These are phyloP conservation scores for Homarus americanus DNA, from an alignment of 1,140 invertebrate genomes.

Conservation along the genomic window DNA sequence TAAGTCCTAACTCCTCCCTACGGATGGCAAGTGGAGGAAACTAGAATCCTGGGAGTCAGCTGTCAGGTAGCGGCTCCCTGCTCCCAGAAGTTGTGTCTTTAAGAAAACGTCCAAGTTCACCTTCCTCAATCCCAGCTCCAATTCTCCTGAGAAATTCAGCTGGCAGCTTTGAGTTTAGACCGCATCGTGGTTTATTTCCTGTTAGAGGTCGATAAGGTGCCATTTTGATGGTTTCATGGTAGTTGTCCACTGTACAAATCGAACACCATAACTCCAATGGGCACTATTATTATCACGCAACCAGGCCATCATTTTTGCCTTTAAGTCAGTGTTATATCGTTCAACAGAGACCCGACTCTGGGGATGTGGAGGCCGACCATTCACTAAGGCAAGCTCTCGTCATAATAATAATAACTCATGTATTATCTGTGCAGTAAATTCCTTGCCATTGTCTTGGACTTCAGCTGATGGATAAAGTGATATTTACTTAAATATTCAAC, in stretches of 20 bases:
- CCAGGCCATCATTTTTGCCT: slow-evolving; percentile 34
- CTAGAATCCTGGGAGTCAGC: too few relatives aligned
- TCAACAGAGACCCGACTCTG: slow-evolving; percentile 18
- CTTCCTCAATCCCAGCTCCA: too few relatives aligned
- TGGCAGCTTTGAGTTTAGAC: too few relatives aligned
- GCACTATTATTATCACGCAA: slow-evolving; percentile 5
- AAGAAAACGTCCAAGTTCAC: too few relatives aligned
- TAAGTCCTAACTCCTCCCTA: too few relatives aligned
- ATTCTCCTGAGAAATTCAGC: too few relatives aligned
- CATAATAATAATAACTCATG: not conserved
- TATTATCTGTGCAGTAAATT: not conserved
- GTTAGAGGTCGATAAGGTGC: slow-evolving; percentile 8
- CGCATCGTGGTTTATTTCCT: too few relatives aligned
- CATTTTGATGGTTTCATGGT: slow-evolving; percentile 29
- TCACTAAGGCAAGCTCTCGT: not conserved
- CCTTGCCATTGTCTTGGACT: slow-evolving; percentile 17
- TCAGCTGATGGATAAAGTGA: slow-evolving; percentile 25
- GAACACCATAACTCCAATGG: slow-evolving; percentile 17
- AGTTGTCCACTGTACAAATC: slow-evolving; percentile 14
- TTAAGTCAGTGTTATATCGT: slow-evolving; percentile 15
- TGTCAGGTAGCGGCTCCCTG: not conserved
- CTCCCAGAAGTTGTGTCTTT: too few relatives aligned
- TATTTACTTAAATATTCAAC: slow-evolving; percentile 32
- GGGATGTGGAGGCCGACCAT: not conserved
- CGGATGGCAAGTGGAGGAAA: too few relatives aligned